These are phyloP conservation scores for Heliopora coerulea DNA, from an alignment of 92 coral and sea anemone genomes.

Conservation along the genomic window DNA sequence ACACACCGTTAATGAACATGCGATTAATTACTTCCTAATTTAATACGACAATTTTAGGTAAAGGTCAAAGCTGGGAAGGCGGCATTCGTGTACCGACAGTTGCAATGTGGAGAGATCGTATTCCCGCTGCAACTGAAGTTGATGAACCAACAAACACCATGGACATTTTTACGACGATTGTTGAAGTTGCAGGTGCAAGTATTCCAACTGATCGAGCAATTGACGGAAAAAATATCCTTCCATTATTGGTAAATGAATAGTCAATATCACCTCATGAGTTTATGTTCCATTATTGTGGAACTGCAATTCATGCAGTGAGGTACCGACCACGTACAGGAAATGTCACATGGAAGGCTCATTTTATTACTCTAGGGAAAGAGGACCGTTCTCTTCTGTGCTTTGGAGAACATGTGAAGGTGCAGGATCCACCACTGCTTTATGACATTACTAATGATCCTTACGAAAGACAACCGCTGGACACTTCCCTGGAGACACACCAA, in stretches of 20 bases:
- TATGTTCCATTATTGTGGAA: slow-evolving; percentile 21
- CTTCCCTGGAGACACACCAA: neutral
- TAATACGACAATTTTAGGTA: slow-evolving; percentile 65
- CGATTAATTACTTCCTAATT: too few relatives aligned
- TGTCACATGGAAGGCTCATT: too few relatives aligned
- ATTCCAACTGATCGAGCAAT: slow-evolving; percentile 64
- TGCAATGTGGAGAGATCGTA: slow-evolving; percentile 70
- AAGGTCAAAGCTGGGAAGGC: slow-evolving; percentile 84
- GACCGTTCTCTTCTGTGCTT: slow-evolving; percentile 58
- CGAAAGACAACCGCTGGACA: slow-evolving; percentile 44
- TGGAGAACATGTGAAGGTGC: slow-evolving; percentile 45
- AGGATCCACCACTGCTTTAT: slow-evolving; percentile 64
- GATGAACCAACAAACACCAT: slow-evolving; percentile 68
- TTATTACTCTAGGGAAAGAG: too few relatives aligned
- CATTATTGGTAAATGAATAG: slow-evolving; percentile 52
- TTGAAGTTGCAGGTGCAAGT: slow-evolving; percentile 52
- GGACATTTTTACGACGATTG: slow-evolving; percentile 73
- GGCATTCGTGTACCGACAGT: slow-evolving; percentile 82
- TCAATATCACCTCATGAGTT: slow-evolving; percentile 64
- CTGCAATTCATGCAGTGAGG: too few relatives aligned
- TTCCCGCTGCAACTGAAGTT: slow-evolving; percentile 59
- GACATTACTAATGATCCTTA: slow-evolving; percentile 66
- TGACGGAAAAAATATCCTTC: slow-evolving; percentile 74
- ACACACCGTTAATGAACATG: too few relatives aligned
- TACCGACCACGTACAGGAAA: too few relatives aligned